phyloP scores from a whole-genome alignment of 2,888 invertebrate genomes.

The Drosophila rellima region DNA sequence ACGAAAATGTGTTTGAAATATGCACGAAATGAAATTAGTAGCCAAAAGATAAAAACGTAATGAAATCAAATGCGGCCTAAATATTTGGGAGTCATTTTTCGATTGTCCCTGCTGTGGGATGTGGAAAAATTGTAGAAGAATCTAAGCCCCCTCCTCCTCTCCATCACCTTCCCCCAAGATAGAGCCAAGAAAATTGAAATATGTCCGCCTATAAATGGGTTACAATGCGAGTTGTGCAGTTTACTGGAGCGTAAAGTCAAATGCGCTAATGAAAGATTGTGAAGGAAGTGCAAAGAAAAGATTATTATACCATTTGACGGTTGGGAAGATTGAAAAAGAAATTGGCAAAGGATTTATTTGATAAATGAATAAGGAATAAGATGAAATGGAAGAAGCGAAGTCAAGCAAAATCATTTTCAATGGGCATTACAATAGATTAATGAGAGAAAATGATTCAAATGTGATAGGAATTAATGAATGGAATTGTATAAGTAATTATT shows the following conservation, averaged over 20 bases:
- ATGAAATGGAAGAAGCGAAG: slow-evolving; percentile 14
- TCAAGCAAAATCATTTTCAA: slow-evolving; percentile 19
- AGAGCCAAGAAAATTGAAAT: slow-evolving; percentile 67
- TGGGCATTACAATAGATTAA: slow-evolving; percentile 24
- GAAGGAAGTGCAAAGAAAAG: slow-evolving; percentile 34
- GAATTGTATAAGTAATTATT: slow-evolving; percentile 6
- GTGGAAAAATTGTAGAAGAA: background rate
- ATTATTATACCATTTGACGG: slow-evolving; percentile 30
- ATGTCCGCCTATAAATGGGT: slow-evolving; percentile 70
- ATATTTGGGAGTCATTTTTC: slow-evolving; percentile 59
- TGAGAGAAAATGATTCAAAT: background rate
- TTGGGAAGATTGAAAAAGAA: slow-evolving; percentile 27
- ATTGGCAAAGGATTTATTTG: slow-evolving; percentile 38
- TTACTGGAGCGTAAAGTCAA: slow-evolving; percentile 70
- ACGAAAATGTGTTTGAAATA: slow-evolving; percentile 60
- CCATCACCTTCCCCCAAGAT: no score
- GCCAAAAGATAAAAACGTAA: slow-evolving; percentile 77
- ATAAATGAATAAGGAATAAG: slow-evolving; percentile 52
- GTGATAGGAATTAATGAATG: slow-evolving; percentile 6
- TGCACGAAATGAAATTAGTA: slow-evolving; percentile 74
- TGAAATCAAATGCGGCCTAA: slow-evolving; percentile 81
- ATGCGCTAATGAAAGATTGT: slow-evolving; percentile 69
- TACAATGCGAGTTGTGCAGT: slow-evolving; percentile 60
- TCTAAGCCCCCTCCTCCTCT: background rate
- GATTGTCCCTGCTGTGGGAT: slow-evolving; percentile 13